These are phyloP conservation scores for Brachionus paranguensis DNA, from an alignment of 1,140 invertebrate genomes.

Conservation along the genomic window DNA sequence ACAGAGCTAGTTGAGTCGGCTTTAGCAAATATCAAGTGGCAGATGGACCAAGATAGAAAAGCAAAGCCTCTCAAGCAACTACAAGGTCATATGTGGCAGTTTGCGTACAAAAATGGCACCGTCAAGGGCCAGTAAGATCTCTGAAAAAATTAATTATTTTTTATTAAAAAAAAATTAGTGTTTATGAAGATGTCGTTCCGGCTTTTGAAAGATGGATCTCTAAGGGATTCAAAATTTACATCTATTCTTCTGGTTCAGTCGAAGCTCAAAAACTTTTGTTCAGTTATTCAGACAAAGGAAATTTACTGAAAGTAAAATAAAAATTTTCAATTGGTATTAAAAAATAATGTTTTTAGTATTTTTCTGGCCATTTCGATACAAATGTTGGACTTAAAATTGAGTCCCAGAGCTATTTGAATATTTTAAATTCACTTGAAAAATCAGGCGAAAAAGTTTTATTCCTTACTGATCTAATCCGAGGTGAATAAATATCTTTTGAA, in stretches of 20 bases:
- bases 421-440: background rate
- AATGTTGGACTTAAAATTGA: constrained; percentile 72
- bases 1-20: constrained; percentile 46
- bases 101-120: constrained; percentile 69
- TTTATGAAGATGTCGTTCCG: constrained; percentile 74
- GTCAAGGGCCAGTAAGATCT: constrained; percentile 79
- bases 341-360: constrained; percentile 55
- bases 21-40: constrained; percentile 64
- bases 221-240: constrained; percentile 66
- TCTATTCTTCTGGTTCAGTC: constrained; percentile 86
- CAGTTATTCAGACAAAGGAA: constrained; percentile 67
- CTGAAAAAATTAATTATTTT: background rate
- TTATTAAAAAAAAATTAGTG: constrained; percentile 57
- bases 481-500: background rate
- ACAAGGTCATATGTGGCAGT: constrained; percentile 79
- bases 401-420: constrained; percentile 61
- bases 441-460: constrained; percentile 12
- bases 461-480: constrained; percentile 17
- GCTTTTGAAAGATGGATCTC: constrained; percentile 67
- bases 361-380: constrained; percentile 79
- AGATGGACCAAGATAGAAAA: constrained; percentile 75
- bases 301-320: constrained; percentile 63
- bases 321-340: too few relatives aligned
- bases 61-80: constrained; percentile 72
- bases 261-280: constrained; percentile 84